phyloP scores from a whole-genome alignment of 1,140 invertebrate genomes.

The Bombus terrestris region DNA sequence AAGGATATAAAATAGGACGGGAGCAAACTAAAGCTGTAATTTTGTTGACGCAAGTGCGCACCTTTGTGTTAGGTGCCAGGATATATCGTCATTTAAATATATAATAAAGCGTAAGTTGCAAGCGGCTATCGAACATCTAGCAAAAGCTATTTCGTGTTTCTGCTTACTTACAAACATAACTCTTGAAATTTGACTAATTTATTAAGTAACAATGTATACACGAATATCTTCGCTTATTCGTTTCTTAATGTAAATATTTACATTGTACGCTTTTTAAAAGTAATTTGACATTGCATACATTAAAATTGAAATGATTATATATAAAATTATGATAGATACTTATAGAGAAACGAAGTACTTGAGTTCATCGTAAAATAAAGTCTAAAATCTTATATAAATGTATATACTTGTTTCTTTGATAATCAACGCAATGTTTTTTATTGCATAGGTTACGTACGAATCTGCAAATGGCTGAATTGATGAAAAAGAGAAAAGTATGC shows the following conservation, averaged over 20 bases:
- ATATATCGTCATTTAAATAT: constrained; percentile 15
- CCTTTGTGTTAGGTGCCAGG: neutral
- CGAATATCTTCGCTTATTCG: neutral
- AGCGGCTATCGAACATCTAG: neutral
- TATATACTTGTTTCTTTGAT: neutral
- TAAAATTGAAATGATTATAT: neutral
- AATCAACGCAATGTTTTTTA: neutral
- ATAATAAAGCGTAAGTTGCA: constrained; percentile 10
- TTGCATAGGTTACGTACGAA: neutral
- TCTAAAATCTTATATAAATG: neutral
- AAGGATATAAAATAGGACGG: constrained; percentile 9
- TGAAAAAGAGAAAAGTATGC: constrained; percentile 82
- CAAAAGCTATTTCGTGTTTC: neutral
- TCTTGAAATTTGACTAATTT: neutral
- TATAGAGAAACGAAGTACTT: neutral
- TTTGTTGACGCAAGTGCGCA: neutral
- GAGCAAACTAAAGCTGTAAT: neutral
- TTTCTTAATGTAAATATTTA: neutral
- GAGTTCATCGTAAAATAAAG: neutral
- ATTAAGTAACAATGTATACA: neutral
- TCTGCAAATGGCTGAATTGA: constrained; percentile 42
- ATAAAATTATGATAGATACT: neutral
- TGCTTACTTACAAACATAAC: neutral
- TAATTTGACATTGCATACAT: neutral
- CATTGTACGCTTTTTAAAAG: neutral